phyloP scores from a whole-genome alignment of 1,140 invertebrate genomes.

The Elymnias hypermnestra region DNA sequence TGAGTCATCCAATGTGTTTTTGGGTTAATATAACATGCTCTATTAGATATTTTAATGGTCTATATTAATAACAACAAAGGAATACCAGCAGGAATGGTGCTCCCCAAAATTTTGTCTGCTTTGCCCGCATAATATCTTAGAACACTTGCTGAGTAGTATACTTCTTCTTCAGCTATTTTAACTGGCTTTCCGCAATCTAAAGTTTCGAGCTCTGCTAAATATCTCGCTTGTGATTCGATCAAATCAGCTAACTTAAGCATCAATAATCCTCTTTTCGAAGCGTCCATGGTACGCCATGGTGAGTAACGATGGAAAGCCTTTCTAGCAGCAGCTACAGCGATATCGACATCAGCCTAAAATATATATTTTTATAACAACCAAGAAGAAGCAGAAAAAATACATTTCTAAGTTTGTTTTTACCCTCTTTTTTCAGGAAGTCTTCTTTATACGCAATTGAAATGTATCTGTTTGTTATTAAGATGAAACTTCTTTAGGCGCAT shows the following conservation, averaged over 20 bases:
- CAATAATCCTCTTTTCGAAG: slow-evolving; percentile 78
- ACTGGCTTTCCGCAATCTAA: slow-evolving; percentile 87
- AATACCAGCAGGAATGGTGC: slow-evolving; percentile 57
- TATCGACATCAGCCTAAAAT: slow-evolving; percentile 83
- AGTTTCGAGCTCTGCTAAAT: slow-evolving; percentile 82
- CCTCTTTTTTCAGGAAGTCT: too few species aligned
- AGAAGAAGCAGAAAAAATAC: too few species aligned
- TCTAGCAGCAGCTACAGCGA: slow-evolving; percentile 87
- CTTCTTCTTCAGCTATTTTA: slow-evolving; percentile 76
- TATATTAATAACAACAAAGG: slow-evolving; percentile 1
- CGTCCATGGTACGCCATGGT: slow-evolving; percentile 84
- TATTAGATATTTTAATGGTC: too few species aligned
- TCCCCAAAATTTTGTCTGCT: slow-evolving; percentile 85
- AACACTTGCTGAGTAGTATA: slow-evolving; percentile 74
- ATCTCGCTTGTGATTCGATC: slow-evolving; percentile 81
- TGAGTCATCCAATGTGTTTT: too few species aligned
- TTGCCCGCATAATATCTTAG: slow-evolving; percentile 86
- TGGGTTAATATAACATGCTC: too few species aligned
- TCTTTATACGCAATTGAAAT: too few species aligned
- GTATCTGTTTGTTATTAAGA: too few species aligned
- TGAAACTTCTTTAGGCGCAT: too few species aligned
- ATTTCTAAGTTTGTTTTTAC: too few species aligned
- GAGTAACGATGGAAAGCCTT: slow-evolving; percentile 84
- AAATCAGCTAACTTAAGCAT: slow-evolving; percentile 82
- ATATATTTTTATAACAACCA: background rate